phyloP scores from a whole-genome alignment of 92 coral and sea anemone genomes.

The Palythoa grandis region DNA sequence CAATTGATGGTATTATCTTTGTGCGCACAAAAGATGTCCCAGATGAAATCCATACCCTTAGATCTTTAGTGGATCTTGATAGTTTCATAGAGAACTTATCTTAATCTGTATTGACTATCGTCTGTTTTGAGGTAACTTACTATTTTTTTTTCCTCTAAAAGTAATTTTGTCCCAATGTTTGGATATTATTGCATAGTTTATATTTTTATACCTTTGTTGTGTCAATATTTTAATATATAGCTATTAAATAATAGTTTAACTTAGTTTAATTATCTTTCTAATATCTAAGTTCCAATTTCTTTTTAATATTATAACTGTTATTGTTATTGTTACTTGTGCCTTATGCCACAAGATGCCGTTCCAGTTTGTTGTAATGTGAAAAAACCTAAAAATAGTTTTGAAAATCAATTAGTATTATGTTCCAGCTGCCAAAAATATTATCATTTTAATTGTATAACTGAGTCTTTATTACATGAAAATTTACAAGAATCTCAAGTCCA shows the following conservation, averaged over 20 bases:
- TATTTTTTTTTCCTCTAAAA: neutral
- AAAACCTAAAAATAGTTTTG: neutral
- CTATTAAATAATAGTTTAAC: neutral
- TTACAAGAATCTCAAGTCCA: no score
- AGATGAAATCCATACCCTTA: neutral
- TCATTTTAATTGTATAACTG: neutral
- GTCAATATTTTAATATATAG: neutral
- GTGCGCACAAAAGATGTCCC: constrained; percentile 9
- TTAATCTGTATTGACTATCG: constrained; percentile 8
- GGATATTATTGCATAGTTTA: constrained; percentile 5
- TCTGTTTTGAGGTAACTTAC: constrained; percentile 15
- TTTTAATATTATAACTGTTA: neutral
- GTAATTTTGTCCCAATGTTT: constrained; percentile 1
- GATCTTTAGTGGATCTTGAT: constrained; percentile 6
- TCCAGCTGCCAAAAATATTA: neutral
- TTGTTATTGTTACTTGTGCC: constrained; percentile 2
- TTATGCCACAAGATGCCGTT: neutral
- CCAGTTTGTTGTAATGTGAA: neutral
- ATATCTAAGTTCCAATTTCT: neutral
- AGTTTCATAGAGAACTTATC: constrained; percentile 4
- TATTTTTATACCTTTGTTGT: constrained; percentile 4
- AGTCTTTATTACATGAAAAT: no score
- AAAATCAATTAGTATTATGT: neutral
- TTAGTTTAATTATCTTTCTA: no score
- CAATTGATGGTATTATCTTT: neutral